Evolutionary conservation across 2,888 invertebrate species (phyloP).

Genomic region (Syrphus vitripennis): DNA sequence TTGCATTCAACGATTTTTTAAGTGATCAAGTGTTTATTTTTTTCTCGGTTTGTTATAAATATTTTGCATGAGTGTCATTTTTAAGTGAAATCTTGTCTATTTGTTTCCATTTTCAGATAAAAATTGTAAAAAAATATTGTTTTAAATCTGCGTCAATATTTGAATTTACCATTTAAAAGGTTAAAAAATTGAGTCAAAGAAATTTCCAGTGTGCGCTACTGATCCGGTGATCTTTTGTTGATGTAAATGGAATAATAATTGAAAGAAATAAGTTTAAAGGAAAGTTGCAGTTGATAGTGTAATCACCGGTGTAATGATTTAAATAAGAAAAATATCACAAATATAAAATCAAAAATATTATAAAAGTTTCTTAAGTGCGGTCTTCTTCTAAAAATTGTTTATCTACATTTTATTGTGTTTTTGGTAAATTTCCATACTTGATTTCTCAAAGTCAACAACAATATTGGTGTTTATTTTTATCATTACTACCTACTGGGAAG

Average conservation of each 20-base stretch:
- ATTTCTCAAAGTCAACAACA: constrained; percentile 55
- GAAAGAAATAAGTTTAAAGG: background rate
- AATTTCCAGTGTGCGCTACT: constrained; percentile 54
- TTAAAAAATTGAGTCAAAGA: constrained; percentile 58
- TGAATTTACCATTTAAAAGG: background rate
- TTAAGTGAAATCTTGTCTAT: background rate
- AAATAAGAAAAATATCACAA: background rate
- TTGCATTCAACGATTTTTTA: constrained; percentile 49
- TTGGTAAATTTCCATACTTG: constrained; percentile 42
- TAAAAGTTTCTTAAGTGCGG: background rate
- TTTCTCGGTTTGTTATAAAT: background rate
- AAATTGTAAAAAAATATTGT: constrained; percentile 19
- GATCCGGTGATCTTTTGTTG: background rate
- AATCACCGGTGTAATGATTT: constrained; percentile 16
- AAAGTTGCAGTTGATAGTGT: constrained; percentile 47
- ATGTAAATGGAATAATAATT: background rate
- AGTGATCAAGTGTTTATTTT: constrained; percentile 30
- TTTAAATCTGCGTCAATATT: constrained; percentile 26
- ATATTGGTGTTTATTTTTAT: constrained; percentile 13
- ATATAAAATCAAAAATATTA: background rate
- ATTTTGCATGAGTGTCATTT: background rate
- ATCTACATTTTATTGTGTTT: background rate
- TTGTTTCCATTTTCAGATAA: background rate
- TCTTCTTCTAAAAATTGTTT: background rate
- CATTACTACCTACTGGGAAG: background rate